Evolutionary conservation across 2,797 vertebrate genomes (phyloP).

Genomic region (Enteromius thamalakanensis): DNA sequence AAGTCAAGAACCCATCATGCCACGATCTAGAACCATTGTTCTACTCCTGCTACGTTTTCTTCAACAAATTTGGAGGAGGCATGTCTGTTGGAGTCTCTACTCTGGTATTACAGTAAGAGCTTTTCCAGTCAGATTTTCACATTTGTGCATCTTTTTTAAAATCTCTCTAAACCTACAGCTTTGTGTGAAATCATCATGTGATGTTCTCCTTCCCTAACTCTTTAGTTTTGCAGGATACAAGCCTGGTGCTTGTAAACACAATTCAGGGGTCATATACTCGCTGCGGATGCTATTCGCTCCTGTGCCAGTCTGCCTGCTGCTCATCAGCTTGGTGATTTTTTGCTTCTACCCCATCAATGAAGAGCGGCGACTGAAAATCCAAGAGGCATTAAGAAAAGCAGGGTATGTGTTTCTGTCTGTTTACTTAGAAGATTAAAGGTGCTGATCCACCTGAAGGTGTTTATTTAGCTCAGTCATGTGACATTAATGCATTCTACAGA

Average conservation of each 20-base stretch:
- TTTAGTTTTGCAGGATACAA: conserved; percentile 71
- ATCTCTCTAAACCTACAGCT: background rate
- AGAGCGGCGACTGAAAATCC: conserved; percentile 63
- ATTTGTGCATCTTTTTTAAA: background rate
- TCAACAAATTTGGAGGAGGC: conserved; percentile 74
- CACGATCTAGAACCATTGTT: conserved; percentile 73
- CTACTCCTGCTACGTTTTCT: conserved; percentile 75
- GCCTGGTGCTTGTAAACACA: conserved; percentile 60
- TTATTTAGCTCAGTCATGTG: background rate
- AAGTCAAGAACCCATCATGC: conserved; percentile 68
- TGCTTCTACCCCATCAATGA: conserved; percentile 71
- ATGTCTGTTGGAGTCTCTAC: conserved; percentile 67
- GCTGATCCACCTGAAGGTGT: background rate
- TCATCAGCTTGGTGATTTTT: conserved; percentile 66
- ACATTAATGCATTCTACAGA: background rate
- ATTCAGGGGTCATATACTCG: conserved; percentile 52
- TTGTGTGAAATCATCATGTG: background rate
- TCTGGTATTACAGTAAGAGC: conserved; percentile 69
- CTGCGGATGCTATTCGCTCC: conserved; percentile 69
- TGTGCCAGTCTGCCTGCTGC: conserved; percentile 65
- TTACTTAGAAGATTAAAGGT: background rate
- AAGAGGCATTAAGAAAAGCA: conserved; percentile 54
- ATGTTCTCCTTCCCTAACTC: background rate
- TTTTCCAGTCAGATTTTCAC: background rate
- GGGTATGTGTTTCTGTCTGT: conserved; percentile 18